phyloP scores from a whole-genome alignment of 2,113 vertebrate genomes.

The Ptychochromis oligacanthus region DNA sequence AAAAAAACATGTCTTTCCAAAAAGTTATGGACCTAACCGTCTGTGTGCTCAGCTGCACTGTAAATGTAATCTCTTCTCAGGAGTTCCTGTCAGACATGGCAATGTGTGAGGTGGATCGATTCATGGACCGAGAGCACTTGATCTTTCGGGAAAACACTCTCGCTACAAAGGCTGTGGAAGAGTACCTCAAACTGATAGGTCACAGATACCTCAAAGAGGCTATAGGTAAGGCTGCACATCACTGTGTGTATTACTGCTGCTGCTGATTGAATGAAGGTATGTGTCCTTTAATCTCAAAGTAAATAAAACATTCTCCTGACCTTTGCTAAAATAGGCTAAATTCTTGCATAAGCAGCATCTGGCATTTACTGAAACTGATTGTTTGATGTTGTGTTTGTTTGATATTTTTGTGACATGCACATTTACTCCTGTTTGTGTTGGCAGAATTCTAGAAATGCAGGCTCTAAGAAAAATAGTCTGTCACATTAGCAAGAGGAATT shows the following conservation, averaged over 20 bases:
- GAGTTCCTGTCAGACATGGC: conserved; percentile 99
- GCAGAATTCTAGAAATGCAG: background rate
- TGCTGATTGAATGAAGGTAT: background rate
- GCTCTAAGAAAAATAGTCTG: background rate
- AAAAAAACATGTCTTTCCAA: background rate
- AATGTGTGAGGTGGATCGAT: conserved; percentile 97
- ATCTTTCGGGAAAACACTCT: conserved; percentile 98
- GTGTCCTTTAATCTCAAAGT: background rate
- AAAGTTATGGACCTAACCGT: background rate
- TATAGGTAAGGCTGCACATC: conserved; percentile 85
- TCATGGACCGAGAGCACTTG: conserved; percentile 95
- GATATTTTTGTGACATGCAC: background rate
- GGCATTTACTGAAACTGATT: background rate
- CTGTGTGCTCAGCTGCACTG: background rate
- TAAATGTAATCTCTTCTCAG: conserved; percentile 69
- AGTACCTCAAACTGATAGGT: conserved; percentile 98
- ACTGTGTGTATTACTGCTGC: background rate
- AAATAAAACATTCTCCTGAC: background rate
- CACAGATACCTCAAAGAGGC: conserved; percentile 99
- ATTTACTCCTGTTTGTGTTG: background rate
- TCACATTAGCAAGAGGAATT: background rate
- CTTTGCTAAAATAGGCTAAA: background rate
- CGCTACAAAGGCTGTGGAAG: conserved; percentile 98
- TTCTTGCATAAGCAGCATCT: background rate
- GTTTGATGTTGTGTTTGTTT: background rate